Evolutionary conservation across 2,888 invertebrate species (phyloP).

Genomic region (Aphrophora alni): DNA sequence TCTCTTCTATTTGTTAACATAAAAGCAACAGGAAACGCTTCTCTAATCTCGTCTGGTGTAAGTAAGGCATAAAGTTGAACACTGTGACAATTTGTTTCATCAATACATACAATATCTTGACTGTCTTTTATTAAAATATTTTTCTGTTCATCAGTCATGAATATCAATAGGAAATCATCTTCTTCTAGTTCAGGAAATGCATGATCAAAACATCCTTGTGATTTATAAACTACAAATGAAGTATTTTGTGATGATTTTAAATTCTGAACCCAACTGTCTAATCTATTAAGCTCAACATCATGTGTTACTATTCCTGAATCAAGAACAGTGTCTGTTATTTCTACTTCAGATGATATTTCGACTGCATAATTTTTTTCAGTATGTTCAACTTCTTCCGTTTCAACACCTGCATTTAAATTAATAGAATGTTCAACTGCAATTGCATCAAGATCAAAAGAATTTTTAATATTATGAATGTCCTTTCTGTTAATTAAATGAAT

Average conservation of each 20-base stretch:
- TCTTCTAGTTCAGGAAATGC: conserved; percentile 20
- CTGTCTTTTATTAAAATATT: conserved; percentile 48
- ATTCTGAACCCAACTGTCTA: conserved; percentile 46
- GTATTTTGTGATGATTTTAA: conserved; percentile 16
- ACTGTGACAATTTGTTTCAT: conserved; percentile 49
- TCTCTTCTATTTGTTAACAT: conserved; percentile 45
- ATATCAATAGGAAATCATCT: conserved; percentile 51
- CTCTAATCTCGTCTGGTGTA: conserved; percentile 47
- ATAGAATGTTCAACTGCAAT: not conserved
- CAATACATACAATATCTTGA: conserved; percentile 48
- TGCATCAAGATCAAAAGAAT: not conserved
- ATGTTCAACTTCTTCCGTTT: too few relatives aligned
- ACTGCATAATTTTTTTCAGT: too few relatives aligned
- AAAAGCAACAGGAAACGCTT: conserved; percentile 47
- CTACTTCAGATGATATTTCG: too few relatives aligned
- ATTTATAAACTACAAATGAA: conserved; percentile 13
- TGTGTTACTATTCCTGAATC: too few relatives aligned
- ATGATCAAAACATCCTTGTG: not conserved
- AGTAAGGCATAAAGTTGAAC: conserved; percentile 48
- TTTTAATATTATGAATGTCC: not conserved
- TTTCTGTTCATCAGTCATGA: conserved; percentile 50
- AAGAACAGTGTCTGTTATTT: too few relatives aligned
- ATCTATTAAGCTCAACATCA: conserved; percentile 6
- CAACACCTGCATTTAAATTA: too few relatives aligned
- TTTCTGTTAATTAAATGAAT: not conserved